These are phyloP conservation scores for Spondyliosoma cantharus DNA, from an alignment of 2,797 vertebrate species.

Conservation along the genomic window DNA sequence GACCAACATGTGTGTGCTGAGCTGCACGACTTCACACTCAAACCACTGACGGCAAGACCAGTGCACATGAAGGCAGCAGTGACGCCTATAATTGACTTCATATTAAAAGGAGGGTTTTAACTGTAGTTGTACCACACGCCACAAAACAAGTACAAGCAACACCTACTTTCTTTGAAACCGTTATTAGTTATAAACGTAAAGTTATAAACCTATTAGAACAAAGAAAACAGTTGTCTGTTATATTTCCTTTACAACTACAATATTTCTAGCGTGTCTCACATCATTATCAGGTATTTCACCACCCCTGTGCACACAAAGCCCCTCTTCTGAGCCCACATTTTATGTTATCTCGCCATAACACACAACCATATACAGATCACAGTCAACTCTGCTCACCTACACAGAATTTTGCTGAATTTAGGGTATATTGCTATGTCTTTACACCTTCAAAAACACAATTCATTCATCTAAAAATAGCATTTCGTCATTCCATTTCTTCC, in stretches of 20 bases:
- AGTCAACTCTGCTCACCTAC: background rate
- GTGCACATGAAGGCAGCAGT: background rate
- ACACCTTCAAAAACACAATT: background rate
- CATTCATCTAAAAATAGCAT: background rate
- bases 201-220: no score
- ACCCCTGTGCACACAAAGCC: background rate
- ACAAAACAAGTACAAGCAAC: background rate
- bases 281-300: background rate
- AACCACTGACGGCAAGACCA: background rate
- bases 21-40: conserved; percentile 7
- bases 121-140: background rate
- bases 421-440: background rate
- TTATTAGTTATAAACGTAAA: no score
- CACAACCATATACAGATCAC: background rate
- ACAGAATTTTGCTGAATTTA: background rate
- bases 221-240: background rate
- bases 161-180: background rate
- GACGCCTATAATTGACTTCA: background rate
- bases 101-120: background rate
- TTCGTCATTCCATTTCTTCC: background rate
- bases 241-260: background rate
- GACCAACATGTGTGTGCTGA: conserved; percentile 56
- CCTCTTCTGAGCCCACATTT: background rate
- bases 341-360: background rate
- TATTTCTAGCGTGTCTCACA: background rate